A percentile compares a stretch with the other conserved stretches of the same genome.
Evolutionary conservation across 2,888 invertebrate genomes (phyloP).

Genomic region (Acanthosepion lycidas): DNA sequence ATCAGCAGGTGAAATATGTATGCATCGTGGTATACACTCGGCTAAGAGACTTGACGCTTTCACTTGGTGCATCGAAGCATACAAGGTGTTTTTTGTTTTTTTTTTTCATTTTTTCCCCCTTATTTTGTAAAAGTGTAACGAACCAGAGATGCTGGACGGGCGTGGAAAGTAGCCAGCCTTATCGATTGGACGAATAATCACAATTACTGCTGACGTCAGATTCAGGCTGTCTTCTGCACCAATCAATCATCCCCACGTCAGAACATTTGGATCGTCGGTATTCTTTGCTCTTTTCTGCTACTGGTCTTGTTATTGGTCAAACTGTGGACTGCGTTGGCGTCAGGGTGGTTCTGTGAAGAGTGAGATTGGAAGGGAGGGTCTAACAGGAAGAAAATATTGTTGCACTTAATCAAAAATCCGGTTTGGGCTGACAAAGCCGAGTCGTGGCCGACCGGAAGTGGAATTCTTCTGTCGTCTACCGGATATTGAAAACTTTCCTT

Average conservation of each 20-base stretch:
- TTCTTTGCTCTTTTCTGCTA: neutral
- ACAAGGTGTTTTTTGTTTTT: neutral
- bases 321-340: neutral
- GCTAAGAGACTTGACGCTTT: neutral
- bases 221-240: neutral
- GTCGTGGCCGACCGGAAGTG: neutral
- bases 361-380: neutral
- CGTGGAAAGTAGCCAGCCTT: neutral
- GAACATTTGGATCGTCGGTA: neutral
- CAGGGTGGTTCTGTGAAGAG: no score
- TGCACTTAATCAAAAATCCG: conserved; percentile 6
- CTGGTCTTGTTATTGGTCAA: neutral
- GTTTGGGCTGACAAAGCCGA: neutral
- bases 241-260: neutral
- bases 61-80: neutral
- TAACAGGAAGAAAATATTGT: neutral
- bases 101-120: neutral
- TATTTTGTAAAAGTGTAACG: neutral
- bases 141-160: neutral
- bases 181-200: conserved; percentile 33
- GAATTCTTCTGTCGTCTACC: neutral
- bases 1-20: conserved; percentile 2
- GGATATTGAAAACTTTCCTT: conserved; percentile 33
- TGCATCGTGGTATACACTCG: neutral
- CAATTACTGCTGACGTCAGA: neutral